A percentile compares a stretch with the other conserved stretches of the same genome.
Evolutionary conservation across 2,113 vertebrate genomes (phyloP).

Genomic region (Lycaon pictus): DNA sequence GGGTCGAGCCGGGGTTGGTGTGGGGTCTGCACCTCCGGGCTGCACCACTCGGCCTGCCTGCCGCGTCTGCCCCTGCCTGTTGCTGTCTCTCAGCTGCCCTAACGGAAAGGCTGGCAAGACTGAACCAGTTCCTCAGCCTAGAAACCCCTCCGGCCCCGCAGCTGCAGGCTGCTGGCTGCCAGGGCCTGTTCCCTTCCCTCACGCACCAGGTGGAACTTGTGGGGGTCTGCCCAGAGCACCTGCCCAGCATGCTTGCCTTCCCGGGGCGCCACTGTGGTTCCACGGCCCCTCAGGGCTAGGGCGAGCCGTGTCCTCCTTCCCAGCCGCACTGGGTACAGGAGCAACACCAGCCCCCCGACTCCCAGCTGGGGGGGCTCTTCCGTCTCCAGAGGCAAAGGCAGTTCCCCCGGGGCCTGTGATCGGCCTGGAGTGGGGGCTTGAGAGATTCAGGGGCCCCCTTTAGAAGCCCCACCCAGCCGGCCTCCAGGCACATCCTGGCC

Average conservation of each 20-base stretch:
- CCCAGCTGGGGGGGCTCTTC: neutral
- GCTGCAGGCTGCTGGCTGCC: neutral
- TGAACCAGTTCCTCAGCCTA: no score
- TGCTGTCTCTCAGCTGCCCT: fast-evolving
- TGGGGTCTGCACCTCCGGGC: neutral
- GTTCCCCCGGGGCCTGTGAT: fast-evolving
- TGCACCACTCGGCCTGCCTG: fast-evolving
- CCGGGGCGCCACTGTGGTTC: neutral
- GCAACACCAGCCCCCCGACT: neutral
- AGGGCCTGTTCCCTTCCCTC: neutral
- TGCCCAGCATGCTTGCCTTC: neutral
- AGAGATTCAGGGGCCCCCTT: neutral
- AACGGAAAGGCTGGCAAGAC: neutral
- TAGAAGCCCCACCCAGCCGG: neutral
- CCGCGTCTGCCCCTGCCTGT: neutral
- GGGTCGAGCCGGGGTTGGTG: fast-evolving
- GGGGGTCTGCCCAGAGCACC: neutral
- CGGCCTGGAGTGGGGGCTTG: neutral
- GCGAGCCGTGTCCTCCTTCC: neutral
- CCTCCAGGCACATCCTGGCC: neutral
- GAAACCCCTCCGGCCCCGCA: neutral
- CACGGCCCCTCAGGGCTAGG: neutral
- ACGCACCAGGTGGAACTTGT: fast-evolving
- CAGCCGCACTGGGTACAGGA: neutral
- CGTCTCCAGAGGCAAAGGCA: neutral